These are phyloP conservation scores for Anthonomus grandis DNA, from an alignment of 1,140 invertebrate species.

Conservation along the genomic window DNA sequence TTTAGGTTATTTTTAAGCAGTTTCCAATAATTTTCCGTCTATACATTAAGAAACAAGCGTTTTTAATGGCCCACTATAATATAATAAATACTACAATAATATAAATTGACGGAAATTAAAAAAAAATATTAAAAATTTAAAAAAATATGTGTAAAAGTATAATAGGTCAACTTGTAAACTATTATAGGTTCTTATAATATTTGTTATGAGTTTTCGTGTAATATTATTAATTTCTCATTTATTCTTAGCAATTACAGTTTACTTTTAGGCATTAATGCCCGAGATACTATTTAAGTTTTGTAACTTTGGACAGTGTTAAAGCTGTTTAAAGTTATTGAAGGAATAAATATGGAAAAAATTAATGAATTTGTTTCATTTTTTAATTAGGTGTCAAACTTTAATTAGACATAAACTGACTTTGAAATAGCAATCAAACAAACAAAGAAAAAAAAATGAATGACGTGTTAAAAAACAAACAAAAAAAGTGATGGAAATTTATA, in stretches of 20 bases:
- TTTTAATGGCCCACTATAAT: background rate
- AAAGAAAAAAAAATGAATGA: too few relatives aligned
- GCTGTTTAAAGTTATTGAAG: conserved; percentile 31
- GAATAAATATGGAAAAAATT: conserved; percentile 25
- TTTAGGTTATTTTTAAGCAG: background rate
- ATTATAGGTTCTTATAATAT: conserved; percentile 23
- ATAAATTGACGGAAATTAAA: conserved; percentile 8
- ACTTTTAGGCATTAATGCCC: conserved; percentile 26
- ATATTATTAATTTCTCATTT: conserved; percentile 33
- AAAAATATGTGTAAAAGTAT: conserved; percentile 13
- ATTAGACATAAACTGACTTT: too few relatives aligned
- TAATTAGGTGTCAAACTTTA: too few relatives aligned
- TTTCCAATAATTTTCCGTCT: background rate
- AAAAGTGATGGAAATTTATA: too few relatives aligned
- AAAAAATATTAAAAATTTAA: conserved; percentile 11
- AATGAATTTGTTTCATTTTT: too few relatives aligned
- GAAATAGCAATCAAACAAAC: too few relatives aligned
- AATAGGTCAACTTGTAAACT: conserved; percentile 25
- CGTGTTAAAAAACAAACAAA: too few relatives aligned
- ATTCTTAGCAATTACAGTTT: conserved; percentile 33
- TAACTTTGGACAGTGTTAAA: conserved; percentile 26
- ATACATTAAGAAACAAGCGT: background rate
- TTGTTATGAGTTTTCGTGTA: conserved; percentile 27
- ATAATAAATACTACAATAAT: conserved; percentile 4
- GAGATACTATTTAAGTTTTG: conserved; percentile 34